Percentiles rank a stretch among this genome's conserved stretches.
Evolutionary conservation across 2,888 invertebrate species (phyloP).

Genomic region (Trissolcus brochymenae): DNA sequence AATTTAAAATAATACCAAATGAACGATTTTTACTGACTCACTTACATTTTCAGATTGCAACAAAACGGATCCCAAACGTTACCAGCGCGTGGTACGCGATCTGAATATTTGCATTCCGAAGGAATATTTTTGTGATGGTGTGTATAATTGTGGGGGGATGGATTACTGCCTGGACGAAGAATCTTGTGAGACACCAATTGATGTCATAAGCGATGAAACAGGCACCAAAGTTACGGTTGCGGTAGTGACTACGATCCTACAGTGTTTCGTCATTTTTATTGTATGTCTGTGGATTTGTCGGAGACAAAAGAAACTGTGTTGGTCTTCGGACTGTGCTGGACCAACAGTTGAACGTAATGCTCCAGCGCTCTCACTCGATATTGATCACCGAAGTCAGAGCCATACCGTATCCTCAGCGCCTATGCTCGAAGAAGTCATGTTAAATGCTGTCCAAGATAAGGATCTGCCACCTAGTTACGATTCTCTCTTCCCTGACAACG

Average conservation of each 20-base stretch:
- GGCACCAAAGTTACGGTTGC: slow-evolving; percentile 77
- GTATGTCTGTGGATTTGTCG: slow-evolving; percentile 77
- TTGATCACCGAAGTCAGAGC: slow-evolving; percentile 62
- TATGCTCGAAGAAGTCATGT: slow-evolving; percentile 71
- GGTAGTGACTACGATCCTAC: slow-evolving; percentile 76
- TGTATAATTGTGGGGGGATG: slow-evolving; percentile 77
- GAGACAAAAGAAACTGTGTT: slow-evolving; percentile 77
- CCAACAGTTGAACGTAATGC: slow-evolving; percentile 61
- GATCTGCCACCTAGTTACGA: slow-evolving; percentile 80
- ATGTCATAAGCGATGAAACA: slow-evolving; percentile 62
- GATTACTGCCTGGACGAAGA: slow-evolving; percentile 76
- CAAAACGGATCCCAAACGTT: slow-evolving; percentile 59
- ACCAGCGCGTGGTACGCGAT: slow-evolving; percentile 60
- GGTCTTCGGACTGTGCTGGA: slow-evolving; percentile 76
- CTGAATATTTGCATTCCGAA: slow-evolving; percentile 74
- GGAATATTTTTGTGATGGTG: slow-evolving; percentile 76
- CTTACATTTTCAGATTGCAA: slow-evolving; percentile 63
- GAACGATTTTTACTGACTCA: neutral
- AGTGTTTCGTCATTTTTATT: slow-evolving; percentile 77
- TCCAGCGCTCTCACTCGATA: slow-evolving; percentile 62
- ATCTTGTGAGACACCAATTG: slow-evolving; percentile 67
- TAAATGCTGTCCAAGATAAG: slow-evolving; percentile 76
- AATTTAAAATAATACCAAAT: slow-evolving; percentile 1
- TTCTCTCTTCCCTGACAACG: slow-evolving; percentile 77
- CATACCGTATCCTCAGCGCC: slow-evolving; percentile 71